phyloP scores from a whole-genome alignment of 2,797 vertebrate genomes.

The Kryptopterus vitreolus region DNA sequence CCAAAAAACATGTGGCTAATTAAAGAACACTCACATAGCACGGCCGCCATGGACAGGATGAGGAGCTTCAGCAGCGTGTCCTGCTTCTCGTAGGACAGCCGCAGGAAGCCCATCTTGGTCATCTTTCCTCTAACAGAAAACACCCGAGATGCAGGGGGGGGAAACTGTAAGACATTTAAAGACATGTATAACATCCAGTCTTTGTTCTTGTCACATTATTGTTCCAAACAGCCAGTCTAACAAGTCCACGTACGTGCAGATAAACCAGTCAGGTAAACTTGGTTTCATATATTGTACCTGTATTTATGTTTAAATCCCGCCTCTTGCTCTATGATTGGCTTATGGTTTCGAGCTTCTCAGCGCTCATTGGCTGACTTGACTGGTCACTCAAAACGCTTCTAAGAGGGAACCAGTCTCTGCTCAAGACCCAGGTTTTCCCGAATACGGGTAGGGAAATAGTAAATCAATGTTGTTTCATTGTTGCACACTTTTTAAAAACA shows the following conservation, averaged over 20 bases:
- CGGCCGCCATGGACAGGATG: slow-evolving; percentile 96
- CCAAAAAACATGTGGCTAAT: background rate
- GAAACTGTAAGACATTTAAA: background rate
- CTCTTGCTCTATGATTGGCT: background rate
- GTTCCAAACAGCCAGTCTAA: slow-evolving; percentile 17
- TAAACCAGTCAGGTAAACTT: slow-evolving; percentile 1
- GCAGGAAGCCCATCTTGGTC: slow-evolving; percentile 95
- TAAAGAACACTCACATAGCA: slow-evolving; percentile 87
- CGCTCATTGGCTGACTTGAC: slow-evolving; percentile 8
- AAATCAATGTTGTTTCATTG: background rate
- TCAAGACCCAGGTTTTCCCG: background rate
- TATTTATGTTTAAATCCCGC: slow-evolving; percentile 13
- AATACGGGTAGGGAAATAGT: background rate
- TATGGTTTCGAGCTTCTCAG: background rate
- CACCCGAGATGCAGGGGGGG: slow-evolving; percentile 63
- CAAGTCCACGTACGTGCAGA: background rate
- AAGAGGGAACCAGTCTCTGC: background rate
- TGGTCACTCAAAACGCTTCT: background rate
- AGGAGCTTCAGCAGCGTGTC: slow-evolving; percentile 98
- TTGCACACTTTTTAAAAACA: background rate
- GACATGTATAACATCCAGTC: too few species aligned
- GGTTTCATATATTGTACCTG: background rate
- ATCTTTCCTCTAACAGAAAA: slow-evolving; percentile 79
- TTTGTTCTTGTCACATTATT: background rate
- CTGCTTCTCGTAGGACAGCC: slow-evolving; percentile 98